phyloP scores from a whole-genome alignment of 2,888 invertebrate species.

The Drosophila trichaetosa region DNA sequence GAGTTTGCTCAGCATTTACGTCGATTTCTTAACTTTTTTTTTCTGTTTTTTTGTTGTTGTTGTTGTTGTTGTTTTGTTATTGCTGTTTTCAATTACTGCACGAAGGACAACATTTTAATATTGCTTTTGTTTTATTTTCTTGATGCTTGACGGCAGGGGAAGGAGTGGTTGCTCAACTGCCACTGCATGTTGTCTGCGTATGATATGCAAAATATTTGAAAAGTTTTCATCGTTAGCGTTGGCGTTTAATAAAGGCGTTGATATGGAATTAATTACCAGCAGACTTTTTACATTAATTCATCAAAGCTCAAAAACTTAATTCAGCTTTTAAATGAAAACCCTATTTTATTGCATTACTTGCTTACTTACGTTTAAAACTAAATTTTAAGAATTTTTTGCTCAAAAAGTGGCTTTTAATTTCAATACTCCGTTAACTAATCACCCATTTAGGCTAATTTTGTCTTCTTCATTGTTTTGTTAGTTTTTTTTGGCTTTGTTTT shows the following conservation, averaged over 20 bases:
- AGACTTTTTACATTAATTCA: constrained; percentile 54
- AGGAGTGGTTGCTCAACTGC: not conserved
- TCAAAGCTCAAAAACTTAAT: not conserved
- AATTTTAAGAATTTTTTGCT: not conserved
- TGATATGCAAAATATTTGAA: constrained; percentile 55
- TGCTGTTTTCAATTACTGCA: constrained; percentile 62
- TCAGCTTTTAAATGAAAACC: not conserved
- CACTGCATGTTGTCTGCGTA: constrained; percentile 9
- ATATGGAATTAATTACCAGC: constrained; percentile 75
- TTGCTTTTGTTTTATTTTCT: constrained; percentile 25
- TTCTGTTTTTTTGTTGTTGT: not conserved
- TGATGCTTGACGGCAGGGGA: not conserved
- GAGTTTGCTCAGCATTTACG: constrained; percentile 44
- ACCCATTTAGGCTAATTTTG: constrained; percentile 51
- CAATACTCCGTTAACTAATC: constrained; percentile 60
- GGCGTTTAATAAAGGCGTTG: constrained; percentile 58
- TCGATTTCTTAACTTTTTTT: constrained; percentile 51
- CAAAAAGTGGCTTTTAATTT: not conserved
- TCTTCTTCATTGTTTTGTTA: not conserved
- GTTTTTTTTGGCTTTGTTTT: constrained; percentile 18
- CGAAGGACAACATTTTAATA: constrained; percentile 68
- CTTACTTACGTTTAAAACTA: too few species aligned
- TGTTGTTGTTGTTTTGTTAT: not conserved
- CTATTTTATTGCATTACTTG: not conserved
- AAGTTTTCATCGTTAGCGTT: constrained; percentile 48